Base-by-base conservation (phyloP, 1,140 invertebrate species). In the Pissodes strobi region DNA sequence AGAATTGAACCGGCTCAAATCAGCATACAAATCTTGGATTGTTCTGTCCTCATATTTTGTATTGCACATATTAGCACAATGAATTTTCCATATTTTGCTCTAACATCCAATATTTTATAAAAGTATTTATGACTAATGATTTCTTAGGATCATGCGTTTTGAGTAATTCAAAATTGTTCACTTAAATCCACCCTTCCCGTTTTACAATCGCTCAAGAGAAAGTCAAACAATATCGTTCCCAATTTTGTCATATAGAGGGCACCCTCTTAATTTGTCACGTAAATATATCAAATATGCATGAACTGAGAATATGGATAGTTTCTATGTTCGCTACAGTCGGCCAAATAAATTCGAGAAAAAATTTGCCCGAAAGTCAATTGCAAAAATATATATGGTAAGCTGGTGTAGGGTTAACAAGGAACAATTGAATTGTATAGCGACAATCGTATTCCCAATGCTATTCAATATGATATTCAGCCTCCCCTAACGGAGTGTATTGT, bases 241-340 rank as follows among this genome's bases (percentile, higher is more conserved):
- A 69, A 72, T 74, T 69, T 65, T 15, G 56, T 45, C 52, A 39
- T 57, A 37, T 65, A 46, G 38, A 59, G 38, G 46, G 67, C 71
- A 67, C 67, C 59, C 53, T 66, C 65, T 66, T 72, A 73, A 75
- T 76, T 76, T 75, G 75, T 75, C 75, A 72, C 75, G 71, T 73
- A 76, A 76, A 76, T 75, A 73, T 73, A 75, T 76, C 74, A 76
- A 76, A 75, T 75, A 76, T 75, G 72, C 74, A 75, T 73, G 71
- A 72, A 73, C 69, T 68, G 71, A 68, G 53, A 69, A 61, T 72
- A 74, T 70, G 69, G 67, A 74, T 70, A 67, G 65, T 56, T 67
- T 64, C 66, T 67, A 69, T 68, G 58, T 71, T 58, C 64, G 58
- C 49, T 43, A 66, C 58, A 68, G 56, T 62, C 13, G 58, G 21